Base-by-base conservation (phyloP, 2,888 invertebrate genomes). In the Ennomos quercinarius region DNA sequence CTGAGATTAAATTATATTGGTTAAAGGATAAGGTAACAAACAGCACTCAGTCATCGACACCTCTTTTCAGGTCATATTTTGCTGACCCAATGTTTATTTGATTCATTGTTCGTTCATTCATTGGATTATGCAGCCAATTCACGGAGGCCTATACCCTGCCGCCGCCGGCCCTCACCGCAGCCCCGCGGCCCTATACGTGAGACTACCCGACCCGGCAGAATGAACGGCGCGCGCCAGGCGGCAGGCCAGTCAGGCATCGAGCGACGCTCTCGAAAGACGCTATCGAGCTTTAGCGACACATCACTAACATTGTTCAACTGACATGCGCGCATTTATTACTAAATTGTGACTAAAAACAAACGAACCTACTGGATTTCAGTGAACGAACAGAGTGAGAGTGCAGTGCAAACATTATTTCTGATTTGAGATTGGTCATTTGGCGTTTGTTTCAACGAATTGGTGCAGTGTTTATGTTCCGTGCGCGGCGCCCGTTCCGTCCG, bases 381-480 rank as follows among this genome's bases (percentile, higher is more conserved):
- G 91, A 73, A 71, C 69, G 73, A 81, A 81, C 74, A 63, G 57
- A 80, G 84, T 88, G 85, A 68, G 63, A 77, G 90, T 90, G 89
- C 60, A 76, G 88, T 90, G 89, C 78, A 67, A 67, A 75, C 69
- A 71, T 69, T 78, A 72, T 64, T 71, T 67, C 57, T 60, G 58
- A 64, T 73, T 70, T 70, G 71, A 75, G 61, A 72, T 78, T 70
- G 58, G 64, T 65, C 70, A 77, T 76, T 80, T 72, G 77, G 77
- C 78, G 76, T 80, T 85, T 81, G 79, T 80, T 86, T 80, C 76
- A 80, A 76, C 75, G 75, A 81, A 83, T 85, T 86, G 84, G 91
- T 91, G 90, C 84, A 89, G 91, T 92, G 91, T 92, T 92, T 92
- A 91, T 91, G 91, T 91, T 86, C 82, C 83, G 80, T 87, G 80